Percentiles rank a stretch among this genome's conserved stretches.
phyloP scores from a whole-genome alignment of 2,888 invertebrate species.

The Phyllotreta cruciferae region DNA sequence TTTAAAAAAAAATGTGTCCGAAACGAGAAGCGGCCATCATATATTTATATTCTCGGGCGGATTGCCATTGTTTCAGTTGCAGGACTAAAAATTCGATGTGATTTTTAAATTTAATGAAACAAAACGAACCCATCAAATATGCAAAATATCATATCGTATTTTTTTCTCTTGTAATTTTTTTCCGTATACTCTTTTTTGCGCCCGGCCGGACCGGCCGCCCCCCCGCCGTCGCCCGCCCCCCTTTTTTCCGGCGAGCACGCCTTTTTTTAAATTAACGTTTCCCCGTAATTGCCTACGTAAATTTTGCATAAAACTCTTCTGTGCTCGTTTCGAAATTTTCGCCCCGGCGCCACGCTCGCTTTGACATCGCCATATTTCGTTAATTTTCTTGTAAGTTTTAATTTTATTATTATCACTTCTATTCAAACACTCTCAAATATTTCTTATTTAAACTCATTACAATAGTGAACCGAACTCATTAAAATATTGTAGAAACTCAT shows the following conservation, averaged over 20 bases:
- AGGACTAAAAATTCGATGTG: slow-evolving; percentile 59
- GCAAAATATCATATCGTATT: slow-evolving; percentile 58
- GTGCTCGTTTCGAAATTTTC: slow-evolving; percentile 22
- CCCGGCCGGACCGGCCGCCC: too few species aligned
- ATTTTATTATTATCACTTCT: too few species aligned
- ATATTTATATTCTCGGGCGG: slow-evolving; percentile 62
- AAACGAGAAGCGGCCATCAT: slow-evolving; percentile 60
- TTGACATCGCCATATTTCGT: slow-evolving; percentile 18
- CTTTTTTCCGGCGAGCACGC: slow-evolving; percentile 44
- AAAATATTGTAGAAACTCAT: too few species aligned
- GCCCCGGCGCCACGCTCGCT: too few species aligned
- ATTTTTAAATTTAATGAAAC: slow-evolving; percentile 62
- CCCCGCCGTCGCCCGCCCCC: slow-evolving; percentile 19
- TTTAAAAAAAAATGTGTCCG: slow-evolving; percentile 59
- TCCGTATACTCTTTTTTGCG: too few species aligned
- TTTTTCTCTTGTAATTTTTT: slow-evolving; percentile 53
- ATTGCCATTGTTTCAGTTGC: slow-evolving; percentile 58
- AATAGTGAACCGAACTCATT: too few species aligned
- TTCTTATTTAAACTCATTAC: too few species aligned
- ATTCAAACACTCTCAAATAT: too few species aligned
- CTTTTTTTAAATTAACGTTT: slow-evolving; percentile 51
- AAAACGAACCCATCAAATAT: slow-evolving; percentile 58
- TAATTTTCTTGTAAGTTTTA: too few species aligned
- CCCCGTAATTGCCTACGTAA: slow-evolving; percentile 52
- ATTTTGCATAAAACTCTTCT: slow-evolving; percentile 44